phyloP scores from a whole-genome alignment of 2,797 vertebrate genomes.

The Leptodactylus fallax region DNA sequence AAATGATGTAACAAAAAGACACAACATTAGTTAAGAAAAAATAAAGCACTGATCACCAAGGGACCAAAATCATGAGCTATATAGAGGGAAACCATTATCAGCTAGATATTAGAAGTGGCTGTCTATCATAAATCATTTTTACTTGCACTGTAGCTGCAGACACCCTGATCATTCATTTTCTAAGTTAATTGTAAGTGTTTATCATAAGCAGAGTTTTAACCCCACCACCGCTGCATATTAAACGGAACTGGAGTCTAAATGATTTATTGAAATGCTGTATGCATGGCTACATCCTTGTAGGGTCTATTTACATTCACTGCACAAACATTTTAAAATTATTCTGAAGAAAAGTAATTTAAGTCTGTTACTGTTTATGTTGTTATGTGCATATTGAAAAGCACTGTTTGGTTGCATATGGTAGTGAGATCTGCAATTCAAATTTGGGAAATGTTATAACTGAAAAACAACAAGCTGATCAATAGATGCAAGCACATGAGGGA shows the following conservation, averaged over 20 bases:
- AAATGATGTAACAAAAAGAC: constrained; percentile 43
- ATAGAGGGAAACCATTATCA: constrained; percentile 46
- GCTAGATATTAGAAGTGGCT: constrained; percentile 48
- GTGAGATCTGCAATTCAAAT: constrained; percentile 9
- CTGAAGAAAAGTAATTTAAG: constrained; percentile 50
- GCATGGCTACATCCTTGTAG: constrained; percentile 39
- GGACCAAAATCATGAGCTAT: constrained; percentile 48
- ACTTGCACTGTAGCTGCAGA: constrained; percentile 36
- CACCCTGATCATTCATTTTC: constrained; percentile 43
- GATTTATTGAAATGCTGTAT: constrained; percentile 55
- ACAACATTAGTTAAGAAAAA: constrained; percentile 48
- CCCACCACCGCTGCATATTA: constrained; percentile 44
- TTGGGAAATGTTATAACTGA: neutral
- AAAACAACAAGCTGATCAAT: constrained; percentile 9
- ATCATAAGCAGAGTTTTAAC: constrained; percentile 52
- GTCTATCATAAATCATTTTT: constrained; percentile 57
- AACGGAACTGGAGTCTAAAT: constrained; percentile 44
- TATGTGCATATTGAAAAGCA: constrained; percentile 36
- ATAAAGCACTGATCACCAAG: constrained; percentile 33
- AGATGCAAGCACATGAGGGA: neutral
- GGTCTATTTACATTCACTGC: constrained; percentile 46
- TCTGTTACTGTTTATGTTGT: constrained; percentile 38
- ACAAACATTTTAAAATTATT: constrained; percentile 58
- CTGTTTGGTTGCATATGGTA: constrained; percentile 10
- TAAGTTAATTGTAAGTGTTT: constrained; percentile 58